phyloP scores from a whole-genome alignment of 2,113 vertebrate species.

The Eonycteris spelaea region DNA sequence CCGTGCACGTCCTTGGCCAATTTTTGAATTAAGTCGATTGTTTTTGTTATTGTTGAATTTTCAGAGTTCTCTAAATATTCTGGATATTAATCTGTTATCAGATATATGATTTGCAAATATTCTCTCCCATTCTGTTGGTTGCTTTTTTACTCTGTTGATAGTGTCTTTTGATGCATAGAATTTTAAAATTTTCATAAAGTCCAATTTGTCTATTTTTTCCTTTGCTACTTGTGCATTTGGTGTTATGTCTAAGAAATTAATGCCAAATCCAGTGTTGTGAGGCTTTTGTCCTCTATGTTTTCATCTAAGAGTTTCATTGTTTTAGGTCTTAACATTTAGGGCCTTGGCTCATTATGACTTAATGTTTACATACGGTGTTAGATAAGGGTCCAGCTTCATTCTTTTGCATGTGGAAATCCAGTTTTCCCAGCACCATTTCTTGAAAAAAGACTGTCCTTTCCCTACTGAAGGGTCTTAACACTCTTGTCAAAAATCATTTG shows the following conservation, averaged over 20 bases:
- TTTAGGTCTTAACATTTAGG: conserved; percentile 1
- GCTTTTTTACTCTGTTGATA: background rate
- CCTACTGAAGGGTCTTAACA: background rate
- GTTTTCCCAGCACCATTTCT: background rate
- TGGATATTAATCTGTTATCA: background rate
- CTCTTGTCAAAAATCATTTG: background rate
- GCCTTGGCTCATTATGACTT: background rate
- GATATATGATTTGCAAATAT: background rate
- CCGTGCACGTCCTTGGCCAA: background rate
- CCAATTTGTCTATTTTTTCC: background rate
- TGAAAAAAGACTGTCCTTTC: background rate
- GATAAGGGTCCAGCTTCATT: background rate
- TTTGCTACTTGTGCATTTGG: background rate
- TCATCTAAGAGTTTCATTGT: background rate
- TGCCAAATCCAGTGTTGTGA: background rate
- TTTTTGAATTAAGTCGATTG: background rate
- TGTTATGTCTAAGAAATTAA: background rate
- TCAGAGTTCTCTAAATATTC: background rate
- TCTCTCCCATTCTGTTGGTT: background rate
- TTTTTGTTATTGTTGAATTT: background rate
- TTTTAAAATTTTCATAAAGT: background rate
- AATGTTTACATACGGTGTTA: background rate
- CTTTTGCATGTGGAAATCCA: background rate
- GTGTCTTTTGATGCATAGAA: background rate
- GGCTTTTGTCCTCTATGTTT: background rate